Evolutionary conservation across 2,113 vertebrate genomes (phyloP), one percentile per base, ranked within the genome.

Genomic region (Alectura lathami): DNA sequence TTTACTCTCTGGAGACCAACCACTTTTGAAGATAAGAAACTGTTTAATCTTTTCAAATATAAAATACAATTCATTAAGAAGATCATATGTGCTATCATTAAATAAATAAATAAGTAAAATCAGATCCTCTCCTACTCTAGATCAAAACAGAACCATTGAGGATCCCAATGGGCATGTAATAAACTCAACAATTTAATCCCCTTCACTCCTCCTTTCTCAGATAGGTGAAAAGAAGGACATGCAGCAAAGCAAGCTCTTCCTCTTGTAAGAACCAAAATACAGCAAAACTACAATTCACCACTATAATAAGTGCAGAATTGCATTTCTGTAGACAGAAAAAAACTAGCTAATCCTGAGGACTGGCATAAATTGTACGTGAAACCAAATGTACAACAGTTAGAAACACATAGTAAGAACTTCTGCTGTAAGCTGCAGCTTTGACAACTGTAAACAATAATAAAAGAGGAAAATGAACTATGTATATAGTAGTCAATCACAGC

Each of bases 401-500:
- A 64, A 93, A 79, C 36, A n/a, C n/a, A 50, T 42, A 69, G 30
- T 50, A 20, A 74, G 14, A 87, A 68, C 8, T 69, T 66, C 54
- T 69, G 8, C 48, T 51, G 27, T n/a, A 63, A 89, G 15, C 17
- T 68, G 54, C 56, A 81, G 27, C 50, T 27, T 38, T 68, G n/a
- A 20, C 26, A 51, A 29, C 1, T 30, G 17, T 32, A 78, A 83
- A 9, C 1, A 1, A 9, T 1, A 1, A 59, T 9, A 17, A 88
- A 89, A 84, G 45, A 64, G 13, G 23, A 91, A 74, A 87, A 75
- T 22, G 12, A n/a, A 57, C 18, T 60, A 5, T 74, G 29, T 1
- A 0, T 29, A 14, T 34, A 38, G 6, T 4, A 9, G 13, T 34
- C 38, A 76, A 40, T 9, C 10, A 54, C 9, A 50, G 14, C 2